phyloP scores from a whole-genome alignment of 2,113 vertebrate genomes.

The Elachura formosa region DNA sequence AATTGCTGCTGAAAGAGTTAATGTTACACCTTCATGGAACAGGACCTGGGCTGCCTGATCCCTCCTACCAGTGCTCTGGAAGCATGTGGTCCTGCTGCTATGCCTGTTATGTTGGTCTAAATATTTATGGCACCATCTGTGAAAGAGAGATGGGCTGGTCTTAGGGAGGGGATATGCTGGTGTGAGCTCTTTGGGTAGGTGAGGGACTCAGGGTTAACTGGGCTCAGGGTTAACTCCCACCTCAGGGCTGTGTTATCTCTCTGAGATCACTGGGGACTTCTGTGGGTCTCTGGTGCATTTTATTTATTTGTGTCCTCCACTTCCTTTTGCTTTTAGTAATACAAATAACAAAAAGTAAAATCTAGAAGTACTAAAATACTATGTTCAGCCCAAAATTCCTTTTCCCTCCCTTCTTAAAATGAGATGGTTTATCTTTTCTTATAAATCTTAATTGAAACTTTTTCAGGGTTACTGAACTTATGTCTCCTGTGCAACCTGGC shows the following conservation, averaged over 20 bases:
- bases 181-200: background rate
- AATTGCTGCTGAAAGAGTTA: fast-evolving
- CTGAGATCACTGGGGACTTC: background rate
- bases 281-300: background rate
- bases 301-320: background rate
- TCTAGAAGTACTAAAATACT: background rate
- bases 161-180: fast-evolving
- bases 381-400: background rate
- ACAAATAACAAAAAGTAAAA: background rate
- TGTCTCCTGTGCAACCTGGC: fast-evolving
- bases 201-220: background rate
- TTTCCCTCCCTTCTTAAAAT: background rate
- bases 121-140: background rate
- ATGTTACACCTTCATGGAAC: background rate
- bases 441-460: background rate
- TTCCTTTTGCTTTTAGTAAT: background rate
- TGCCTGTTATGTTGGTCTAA: background rate
- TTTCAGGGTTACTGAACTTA: background rate
- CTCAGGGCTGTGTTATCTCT: background rate
- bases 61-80: background rate
- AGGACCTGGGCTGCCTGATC: background rate
- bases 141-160: background rate
- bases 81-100: background rate
- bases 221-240: background rate
- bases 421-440: background rate